These are phyloP conservation scores for Cirrhinus mrigala DNA, from an alignment of 2,797 vertebrate species.

Conservation along the genomic window DNA sequence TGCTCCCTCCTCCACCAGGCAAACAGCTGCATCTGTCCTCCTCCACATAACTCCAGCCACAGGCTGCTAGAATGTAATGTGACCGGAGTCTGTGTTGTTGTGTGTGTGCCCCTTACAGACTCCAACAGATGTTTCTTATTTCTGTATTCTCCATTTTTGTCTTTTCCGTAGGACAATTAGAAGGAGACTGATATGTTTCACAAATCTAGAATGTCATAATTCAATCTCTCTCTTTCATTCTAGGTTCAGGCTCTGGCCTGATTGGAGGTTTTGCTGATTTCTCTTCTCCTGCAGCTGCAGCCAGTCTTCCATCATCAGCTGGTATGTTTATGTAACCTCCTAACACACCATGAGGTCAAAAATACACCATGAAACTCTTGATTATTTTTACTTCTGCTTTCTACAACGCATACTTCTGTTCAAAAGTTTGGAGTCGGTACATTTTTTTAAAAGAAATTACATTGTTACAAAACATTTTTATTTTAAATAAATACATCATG, in stretches of 20 bases:
- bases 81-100: slow-evolving; percentile 63
- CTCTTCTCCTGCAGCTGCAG: slow-evolving; percentile 83
- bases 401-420: not conserved
- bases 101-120: slow-evolving; percentile 66
- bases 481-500: not conserved
- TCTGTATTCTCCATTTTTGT: slow-evolving; percentile 62
- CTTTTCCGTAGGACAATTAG: not conserved
- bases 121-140: slow-evolving; percentile 70
- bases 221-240: not conserved
- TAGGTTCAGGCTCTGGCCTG: slow-evolving; percentile 52
- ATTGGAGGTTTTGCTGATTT: slow-evolving; percentile 94
- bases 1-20: slow-evolving; percentile 79
- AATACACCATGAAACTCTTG: not conserved
- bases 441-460: not conserved
- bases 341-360: slow-evolving; percentile 9
- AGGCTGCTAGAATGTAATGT: slow-evolving; percentile 57
- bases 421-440: not conserved
- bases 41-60: slow-evolving; percentile 39
- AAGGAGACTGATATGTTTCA: not conserved
- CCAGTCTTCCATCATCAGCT: slow-evolving; percentile 79
- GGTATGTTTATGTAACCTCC: slow-evolving; percentile 78
- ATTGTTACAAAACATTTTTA: not conserved
- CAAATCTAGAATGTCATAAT: not conserved
- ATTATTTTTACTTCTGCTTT: not conserved
- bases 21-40: slow-evolving; percentile 79